Conservation (phyloP, 2,797 vertebrate species). For the Phrynocephalus guinanensis region DNA sequence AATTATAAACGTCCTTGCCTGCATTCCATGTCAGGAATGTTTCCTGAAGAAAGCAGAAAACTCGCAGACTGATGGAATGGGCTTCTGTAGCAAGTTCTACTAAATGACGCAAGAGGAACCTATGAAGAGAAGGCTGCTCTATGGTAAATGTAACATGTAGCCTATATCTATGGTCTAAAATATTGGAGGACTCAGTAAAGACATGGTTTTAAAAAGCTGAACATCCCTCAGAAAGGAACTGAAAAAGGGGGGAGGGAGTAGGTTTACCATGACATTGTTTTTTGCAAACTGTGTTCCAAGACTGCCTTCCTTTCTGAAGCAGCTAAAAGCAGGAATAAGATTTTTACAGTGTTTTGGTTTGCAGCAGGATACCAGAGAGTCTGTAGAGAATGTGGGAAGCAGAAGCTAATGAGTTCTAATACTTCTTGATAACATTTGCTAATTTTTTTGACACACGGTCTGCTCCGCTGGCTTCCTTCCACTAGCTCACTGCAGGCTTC, state of each 20-base stretch:
- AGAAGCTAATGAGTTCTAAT: slow-evolving; percentile 11
- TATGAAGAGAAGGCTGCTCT: neutral
- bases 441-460: slow-evolving; percentile 16
- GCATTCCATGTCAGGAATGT: neutral
- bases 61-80: neutral
- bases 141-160: neutral
- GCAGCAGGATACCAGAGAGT: neutral
- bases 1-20: neutral
- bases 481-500: neutral
- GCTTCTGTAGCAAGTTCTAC: neutral
- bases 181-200: neutral
- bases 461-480: slow-evolving; percentile 3
- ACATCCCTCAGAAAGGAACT: neutral
- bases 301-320: neutral
- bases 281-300: neutral
- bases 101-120: neutral
- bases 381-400: slow-evolving; percentile 2
- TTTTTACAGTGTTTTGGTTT: neutral
- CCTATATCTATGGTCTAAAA: neutral
- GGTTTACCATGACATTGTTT: neutral
- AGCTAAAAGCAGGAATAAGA: slow-evolving; percentile 1
- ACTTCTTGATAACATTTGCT: slow-evolving; percentile 1
- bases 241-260: neutral
- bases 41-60: neutral
- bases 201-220: neutral